These are phyloP conservation scores for Spialia ferax DNA, from an alignment of 2,888 invertebrate genomes.

Conservation along the genomic window DNA sequence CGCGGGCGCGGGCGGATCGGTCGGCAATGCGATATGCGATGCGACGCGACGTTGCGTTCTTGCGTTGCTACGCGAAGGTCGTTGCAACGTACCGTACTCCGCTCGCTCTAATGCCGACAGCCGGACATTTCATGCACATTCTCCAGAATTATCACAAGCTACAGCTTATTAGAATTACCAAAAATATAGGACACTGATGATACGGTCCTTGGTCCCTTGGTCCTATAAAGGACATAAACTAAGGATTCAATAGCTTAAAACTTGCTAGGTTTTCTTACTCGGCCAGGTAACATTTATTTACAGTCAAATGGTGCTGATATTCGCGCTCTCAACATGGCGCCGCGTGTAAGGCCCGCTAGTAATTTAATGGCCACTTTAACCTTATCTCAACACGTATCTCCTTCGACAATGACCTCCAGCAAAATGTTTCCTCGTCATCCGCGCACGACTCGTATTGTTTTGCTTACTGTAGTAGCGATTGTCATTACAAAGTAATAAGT, in stretches of 20 bases:
- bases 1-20: conserved; percentile 50
- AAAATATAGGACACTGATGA: too few species aligned
- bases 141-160: not conserved
- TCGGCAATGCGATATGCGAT: too few species aligned
- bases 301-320: not conserved
- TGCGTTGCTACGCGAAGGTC: conserved; percentile 65
- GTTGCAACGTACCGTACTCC: conserved; percentile 51
- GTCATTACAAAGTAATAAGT: not conserved
- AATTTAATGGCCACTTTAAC: conserved; percentile 59
- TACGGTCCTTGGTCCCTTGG: not conserved
- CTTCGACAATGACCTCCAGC: conserved; percentile 30
- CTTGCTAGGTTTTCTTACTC: not conserved
- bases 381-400: conserved; percentile 59
- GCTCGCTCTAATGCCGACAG: conserved; percentile 8
- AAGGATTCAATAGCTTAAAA: not conserved
- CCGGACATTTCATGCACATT: not conserved
- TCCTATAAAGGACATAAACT: not conserved
- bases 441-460: conserved; percentile 16
- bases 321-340: too few species aligned
- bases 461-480: not conserved
- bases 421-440: conserved; percentile 20
- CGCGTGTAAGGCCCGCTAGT: conserved; percentile 6
- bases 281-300: too few species aligned
- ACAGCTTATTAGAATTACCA: too few species aligned
- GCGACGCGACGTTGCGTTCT: too few species aligned